A percentile compares a stretch with the other conserved stretches of the same genome.
phyloP scores from a whole-genome alignment of 2,888 invertebrate species.

The Azorinus chamasolen region DNA sequence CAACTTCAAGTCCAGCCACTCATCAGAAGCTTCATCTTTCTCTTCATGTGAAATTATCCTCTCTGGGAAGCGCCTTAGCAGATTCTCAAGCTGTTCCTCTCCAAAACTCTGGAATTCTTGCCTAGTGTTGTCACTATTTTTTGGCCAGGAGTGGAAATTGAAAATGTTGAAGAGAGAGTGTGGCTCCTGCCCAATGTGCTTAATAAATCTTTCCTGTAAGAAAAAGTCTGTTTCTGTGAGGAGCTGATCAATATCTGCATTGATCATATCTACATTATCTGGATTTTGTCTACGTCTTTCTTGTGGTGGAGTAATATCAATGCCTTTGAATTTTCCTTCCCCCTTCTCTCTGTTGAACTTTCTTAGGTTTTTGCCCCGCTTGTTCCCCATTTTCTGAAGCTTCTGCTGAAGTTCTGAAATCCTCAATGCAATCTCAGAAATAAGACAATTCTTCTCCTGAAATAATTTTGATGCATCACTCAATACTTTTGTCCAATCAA shows the following conservation, averaged over 20 bases:
- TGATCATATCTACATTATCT: conserved; percentile 2
- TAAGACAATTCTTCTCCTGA: background rate
- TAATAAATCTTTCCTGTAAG: conserved; percentile 32
- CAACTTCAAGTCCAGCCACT: conserved; percentile 1
- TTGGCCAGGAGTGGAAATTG: conserved; percentile 23
- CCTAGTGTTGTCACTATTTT: conserved; percentile 1
- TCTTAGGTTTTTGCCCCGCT: conserved; percentile 11
- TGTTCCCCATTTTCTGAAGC: conserved; percentile 8
- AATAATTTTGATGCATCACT: no score
- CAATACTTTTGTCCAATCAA: no score
- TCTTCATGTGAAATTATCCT: background rate
- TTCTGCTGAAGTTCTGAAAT: no score
- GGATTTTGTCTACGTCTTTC: background rate
- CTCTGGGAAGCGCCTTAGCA: background rate
- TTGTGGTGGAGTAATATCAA: background rate
- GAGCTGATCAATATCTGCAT: conserved; percentile 15
- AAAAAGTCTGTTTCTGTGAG: conserved; percentile 22
- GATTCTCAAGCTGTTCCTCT: conserved; percentile 10
- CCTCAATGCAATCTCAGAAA: no score
- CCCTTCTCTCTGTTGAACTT: conserved; percentile 1
- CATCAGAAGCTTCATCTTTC: background rate
- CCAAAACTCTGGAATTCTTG: background rate
- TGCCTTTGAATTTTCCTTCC: conserved; percentile 11
- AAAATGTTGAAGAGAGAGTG: conserved; percentile 32
- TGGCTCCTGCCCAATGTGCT: conserved; percentile 33